Evolutionary conservation across 2,113 vertebrate species (phyloP).

Genomic region (Perccottus glenii): DNA sequence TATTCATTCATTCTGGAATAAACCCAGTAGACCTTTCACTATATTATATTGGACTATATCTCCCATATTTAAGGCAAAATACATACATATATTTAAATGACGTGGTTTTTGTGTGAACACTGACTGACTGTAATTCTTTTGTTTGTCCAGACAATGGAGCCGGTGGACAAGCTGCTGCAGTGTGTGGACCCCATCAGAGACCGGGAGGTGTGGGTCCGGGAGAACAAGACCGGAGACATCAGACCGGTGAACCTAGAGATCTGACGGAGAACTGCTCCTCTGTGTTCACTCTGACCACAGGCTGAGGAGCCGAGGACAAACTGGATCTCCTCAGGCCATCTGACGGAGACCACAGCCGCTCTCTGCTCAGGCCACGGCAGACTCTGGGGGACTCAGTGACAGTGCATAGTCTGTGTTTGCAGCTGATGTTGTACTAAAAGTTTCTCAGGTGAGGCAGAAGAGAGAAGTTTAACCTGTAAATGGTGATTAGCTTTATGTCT

Average conservation of each 20-base stretch:
- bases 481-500: conserved; percentile 43
- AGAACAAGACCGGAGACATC: conserved; percentile 94
- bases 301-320: no score
- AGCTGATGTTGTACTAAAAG: conserved; percentile 8
- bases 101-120: not conserved
- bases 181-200: conserved; percentile 93
- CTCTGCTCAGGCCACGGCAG: no score
- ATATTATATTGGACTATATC: no score
- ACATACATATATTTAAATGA: no score
- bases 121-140: conserved; percentile 13
- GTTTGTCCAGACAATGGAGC: conserved; percentile 90
- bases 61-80: no score
- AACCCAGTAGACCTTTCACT: no score
- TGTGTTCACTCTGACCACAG: not conserved
- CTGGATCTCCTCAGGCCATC: no score
- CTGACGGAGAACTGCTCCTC: conserved; percentile 67
- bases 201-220: conserved; percentile 95
- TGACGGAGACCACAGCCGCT: no score
- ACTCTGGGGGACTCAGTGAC: no score
- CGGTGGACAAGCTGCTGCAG: conserved; percentile 95
- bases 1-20: no score
- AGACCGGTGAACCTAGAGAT: conserved; percentile 96
- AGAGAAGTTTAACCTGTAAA: conserved; percentile 23
- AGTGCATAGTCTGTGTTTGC: no score
- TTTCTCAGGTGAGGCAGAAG: conserved; percentile 36